A percentile compares a stretch with the other conserved stretches of the same genome.
Conservation (phyloP, 2,888 invertebrate species). For the Mythimna impura region DNA sequence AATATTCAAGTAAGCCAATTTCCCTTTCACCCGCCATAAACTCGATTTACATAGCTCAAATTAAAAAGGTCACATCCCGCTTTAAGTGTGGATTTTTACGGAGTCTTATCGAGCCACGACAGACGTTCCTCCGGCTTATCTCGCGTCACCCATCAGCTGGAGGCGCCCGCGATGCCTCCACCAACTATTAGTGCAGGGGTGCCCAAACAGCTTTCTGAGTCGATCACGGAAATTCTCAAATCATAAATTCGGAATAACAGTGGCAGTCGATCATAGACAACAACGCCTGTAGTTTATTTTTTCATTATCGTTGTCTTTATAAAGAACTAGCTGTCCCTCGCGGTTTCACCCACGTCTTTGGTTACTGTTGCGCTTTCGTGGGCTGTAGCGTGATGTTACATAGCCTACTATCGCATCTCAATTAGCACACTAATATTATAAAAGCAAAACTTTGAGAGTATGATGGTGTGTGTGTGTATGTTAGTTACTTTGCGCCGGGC, state of each 20-base stretch:
- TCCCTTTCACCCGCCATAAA: slow-evolving; percentile 6
- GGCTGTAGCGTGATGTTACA: too few relatives aligned
- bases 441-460: too few relatives aligned
- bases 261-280: neutral
- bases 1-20: neutral
- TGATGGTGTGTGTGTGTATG: too few relatives aligned
- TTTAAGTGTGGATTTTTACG: slow-evolving; percentile 38
- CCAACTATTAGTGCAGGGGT: slow-evolving; percentile 22
- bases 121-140: slow-evolving; percentile 66
- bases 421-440: too few relatives aligned
- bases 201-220: neutral
- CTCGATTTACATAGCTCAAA: slow-evolving; percentile 30
- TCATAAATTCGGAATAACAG: neutral
- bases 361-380: neutral
- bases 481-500: too few relatives aligned
- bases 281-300: too few relatives aligned
- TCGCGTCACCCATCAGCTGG: slow-evolving; percentile 47
- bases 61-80: slow-evolving; percentile 36
- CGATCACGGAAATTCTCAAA: neutral
- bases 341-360: too few relatives aligned
- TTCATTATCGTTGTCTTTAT: too few relatives aligned
- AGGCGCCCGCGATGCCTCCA: slow-evolving; percentile 26
- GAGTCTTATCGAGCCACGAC: slow-evolving; percentile 63
- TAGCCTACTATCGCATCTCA: too few relatives aligned
- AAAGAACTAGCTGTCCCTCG: too few relatives aligned